phyloP scores from a whole-genome alignment of 1,140 invertebrate species.

The Trichogramma pretiosum region DNA sequence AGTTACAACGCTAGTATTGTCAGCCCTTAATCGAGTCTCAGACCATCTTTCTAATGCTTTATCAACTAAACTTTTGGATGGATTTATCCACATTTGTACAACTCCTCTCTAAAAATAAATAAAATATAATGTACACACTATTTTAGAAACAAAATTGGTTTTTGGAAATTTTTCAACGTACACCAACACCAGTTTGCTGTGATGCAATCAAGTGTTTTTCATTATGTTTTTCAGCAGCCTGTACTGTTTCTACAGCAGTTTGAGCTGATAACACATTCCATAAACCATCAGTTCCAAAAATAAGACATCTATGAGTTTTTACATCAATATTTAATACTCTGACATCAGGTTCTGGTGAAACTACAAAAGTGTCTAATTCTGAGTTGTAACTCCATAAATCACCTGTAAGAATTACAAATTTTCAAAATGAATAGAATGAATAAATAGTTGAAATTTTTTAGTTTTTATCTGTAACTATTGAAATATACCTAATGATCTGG shows the following conservation, averaged over 20 bases:
- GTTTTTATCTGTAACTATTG: neutral
- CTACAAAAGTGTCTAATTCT: slow-evolving; percentile 79
- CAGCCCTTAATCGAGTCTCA: slow-evolving; percentile 73
- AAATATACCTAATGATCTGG: slow-evolving; percentile 71
- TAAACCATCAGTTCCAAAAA: slow-evolving; percentile 92
- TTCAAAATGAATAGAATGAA: neutral
- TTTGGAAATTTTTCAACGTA: slow-evolving; percentile 23
- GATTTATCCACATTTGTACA: slow-evolving; percentile 68
- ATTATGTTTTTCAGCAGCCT: slow-evolving; percentile 71
- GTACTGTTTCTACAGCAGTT: slow-evolving; percentile 77
- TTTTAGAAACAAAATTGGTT: too few species aligned
- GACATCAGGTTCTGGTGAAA: slow-evolving; percentile 95
- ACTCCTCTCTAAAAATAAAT: slow-evolving; percentile 29
- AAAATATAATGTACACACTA: slow-evolving; percentile 5
- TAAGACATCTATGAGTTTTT: slow-evolving; percentile 70
- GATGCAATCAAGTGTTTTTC: slow-evolving; percentile 52
- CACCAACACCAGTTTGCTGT: slow-evolving; percentile 42
- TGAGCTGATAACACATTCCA: slow-evolving; percentile 89
- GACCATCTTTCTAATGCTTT: slow-evolving; percentile 73
- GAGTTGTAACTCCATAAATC: slow-evolving; percentile 97
- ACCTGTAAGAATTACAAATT: slow-evolving; percentile 48
- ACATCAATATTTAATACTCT: slow-evolving; percentile 78
- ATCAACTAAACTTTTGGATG: slow-evolving; percentile 83
- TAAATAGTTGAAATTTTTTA: neutral
- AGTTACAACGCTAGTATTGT: slow-evolving; percentile 92